Conservation (phyloP, 2,113 vertebrate genomes). For the Bathybates hornii region DNA sequence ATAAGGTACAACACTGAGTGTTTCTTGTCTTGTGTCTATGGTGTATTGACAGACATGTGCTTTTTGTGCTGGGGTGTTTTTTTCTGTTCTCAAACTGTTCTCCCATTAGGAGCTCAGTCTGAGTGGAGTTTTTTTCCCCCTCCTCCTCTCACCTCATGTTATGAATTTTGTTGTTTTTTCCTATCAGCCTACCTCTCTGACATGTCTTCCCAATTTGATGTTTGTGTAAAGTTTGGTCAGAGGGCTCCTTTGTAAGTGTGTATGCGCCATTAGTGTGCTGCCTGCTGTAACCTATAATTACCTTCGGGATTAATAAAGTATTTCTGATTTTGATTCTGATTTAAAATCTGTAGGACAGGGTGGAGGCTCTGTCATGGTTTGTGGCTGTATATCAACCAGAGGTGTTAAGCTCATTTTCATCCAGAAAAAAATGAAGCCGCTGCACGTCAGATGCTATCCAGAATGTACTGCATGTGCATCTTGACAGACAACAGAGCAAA, state of each 20-base stretch:
- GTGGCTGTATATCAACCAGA: neutral
- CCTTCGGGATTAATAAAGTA: neutral
- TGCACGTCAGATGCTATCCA: neutral
- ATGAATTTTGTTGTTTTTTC: neutral
- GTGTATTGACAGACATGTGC: neutral
- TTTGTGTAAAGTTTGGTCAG: neutral
- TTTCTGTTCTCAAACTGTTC: neutral
- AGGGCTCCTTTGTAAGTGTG: neutral
- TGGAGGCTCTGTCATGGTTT: neutral
- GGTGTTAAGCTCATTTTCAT: neutral
- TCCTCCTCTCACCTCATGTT: neutral
- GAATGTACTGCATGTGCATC: neutral
- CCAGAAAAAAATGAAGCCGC: neutral
- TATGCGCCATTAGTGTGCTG: accelerated
- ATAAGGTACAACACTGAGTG: neutral
- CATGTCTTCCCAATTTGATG: neutral
- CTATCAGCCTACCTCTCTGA: neutral
- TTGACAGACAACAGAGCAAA: neutral
- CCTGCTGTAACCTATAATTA: neutral
- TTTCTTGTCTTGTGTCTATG: accelerated
- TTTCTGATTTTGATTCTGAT: neutral
- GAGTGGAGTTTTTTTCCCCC: accelerated
- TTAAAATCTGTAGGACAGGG: neutral
- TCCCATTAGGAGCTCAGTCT: neutral
- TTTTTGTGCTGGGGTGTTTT: neutral